Evolutionary conservation across 2,888 invertebrate genomes (phyloP).

Genomic region (Tortricodes alternella): DNA sequence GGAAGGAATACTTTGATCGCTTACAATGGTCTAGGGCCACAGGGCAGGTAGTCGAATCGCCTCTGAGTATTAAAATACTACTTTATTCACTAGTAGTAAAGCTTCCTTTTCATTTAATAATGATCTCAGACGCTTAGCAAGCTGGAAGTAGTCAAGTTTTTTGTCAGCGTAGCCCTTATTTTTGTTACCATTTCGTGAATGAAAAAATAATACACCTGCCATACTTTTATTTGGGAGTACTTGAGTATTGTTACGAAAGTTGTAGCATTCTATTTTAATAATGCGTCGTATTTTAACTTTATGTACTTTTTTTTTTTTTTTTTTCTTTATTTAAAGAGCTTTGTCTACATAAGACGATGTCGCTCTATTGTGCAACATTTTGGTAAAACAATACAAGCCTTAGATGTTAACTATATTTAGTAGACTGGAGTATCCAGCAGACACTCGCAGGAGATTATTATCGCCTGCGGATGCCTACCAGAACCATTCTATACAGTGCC

Average conservation of each 20-base stretch:
- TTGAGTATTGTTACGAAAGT: slow-evolving; percentile 22
- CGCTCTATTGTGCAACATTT: too few relatives aligned
- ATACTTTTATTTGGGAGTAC: slow-evolving; percentile 6
- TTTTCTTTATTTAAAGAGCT: too few relatives aligned
- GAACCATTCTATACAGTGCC: too few relatives aligned
- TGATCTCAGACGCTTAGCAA: slow-evolving; percentile 28
- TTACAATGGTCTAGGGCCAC: slow-evolving; percentile 66
- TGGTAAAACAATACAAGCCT: too few relatives aligned
- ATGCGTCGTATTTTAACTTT: too few relatives aligned
- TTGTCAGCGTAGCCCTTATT: slow-evolving; percentile 33
- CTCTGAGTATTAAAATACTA: slow-evolving; percentile 52
- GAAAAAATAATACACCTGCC: slow-evolving; percentile 24
- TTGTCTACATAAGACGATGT: too few relatives aligned
- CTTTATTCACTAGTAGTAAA: slow-evolving; percentile 52
- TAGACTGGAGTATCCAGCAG: too few relatives aligned
- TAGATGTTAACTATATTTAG: too few relatives aligned
- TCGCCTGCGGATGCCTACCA: too few relatives aligned
- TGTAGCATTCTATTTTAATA: slow-evolving; percentile 7
- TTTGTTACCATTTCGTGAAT: slow-evolving; percentile 26
- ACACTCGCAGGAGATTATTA: too few relatives aligned
- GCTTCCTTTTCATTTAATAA: slow-evolving; percentile 27
- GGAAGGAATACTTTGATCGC: slow-evolving; percentile 61
- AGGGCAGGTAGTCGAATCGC: slow-evolving; percentile 69
- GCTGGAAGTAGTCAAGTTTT: slow-evolving; percentile 32
- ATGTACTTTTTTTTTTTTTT: too few relatives aligned